These are phyloP conservation scores for Propithecus deckenii DNA, from an alignment of 2,797 vertebrate species.

Conservation along the genomic window DNA sequence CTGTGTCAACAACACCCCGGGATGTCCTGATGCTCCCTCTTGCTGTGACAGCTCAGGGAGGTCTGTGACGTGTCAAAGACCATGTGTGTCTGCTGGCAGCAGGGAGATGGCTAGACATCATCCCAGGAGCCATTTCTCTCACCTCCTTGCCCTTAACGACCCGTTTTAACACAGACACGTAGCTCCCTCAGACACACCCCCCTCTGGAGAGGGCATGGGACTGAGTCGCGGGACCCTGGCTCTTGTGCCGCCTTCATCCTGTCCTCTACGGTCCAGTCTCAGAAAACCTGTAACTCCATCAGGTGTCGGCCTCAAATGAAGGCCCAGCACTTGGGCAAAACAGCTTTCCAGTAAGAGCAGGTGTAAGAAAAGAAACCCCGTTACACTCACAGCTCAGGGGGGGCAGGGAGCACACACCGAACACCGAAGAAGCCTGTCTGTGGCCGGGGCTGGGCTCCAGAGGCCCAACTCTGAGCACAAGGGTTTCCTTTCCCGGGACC, in stretches of 20 bases:
- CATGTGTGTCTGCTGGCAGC: too few species aligned
- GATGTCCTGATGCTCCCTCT: background rate
- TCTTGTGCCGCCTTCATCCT: background rate
- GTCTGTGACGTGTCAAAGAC: accelerated
- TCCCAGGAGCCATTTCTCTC: background rate
- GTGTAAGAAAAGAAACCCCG: accelerated
- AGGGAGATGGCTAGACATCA: background rate
- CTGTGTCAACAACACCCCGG: background rate
- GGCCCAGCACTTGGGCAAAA: accelerated
- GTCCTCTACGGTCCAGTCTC: background rate
- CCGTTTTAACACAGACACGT: accelerated
- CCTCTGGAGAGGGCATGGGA: background rate
- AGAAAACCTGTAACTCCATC: too few species aligned
- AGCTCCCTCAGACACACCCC: background rate
- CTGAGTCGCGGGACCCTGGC: accelerated
- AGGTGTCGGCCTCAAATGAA: background rate
- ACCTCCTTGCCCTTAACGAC: background rate
- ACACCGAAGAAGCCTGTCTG: background rate
- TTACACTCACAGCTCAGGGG: accelerated
- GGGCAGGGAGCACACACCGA: background rate
- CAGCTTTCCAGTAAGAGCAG: background rate
- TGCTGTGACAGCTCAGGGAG: background rate
- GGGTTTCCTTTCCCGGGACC: background rate
- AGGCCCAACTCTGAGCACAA: background rate
- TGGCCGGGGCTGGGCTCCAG: too few species aligned